Evolutionary conservation across 2,797 vertebrate genomes (phyloP).

Genomic region (Periophthalmus magnuspinnatus): DNA sequence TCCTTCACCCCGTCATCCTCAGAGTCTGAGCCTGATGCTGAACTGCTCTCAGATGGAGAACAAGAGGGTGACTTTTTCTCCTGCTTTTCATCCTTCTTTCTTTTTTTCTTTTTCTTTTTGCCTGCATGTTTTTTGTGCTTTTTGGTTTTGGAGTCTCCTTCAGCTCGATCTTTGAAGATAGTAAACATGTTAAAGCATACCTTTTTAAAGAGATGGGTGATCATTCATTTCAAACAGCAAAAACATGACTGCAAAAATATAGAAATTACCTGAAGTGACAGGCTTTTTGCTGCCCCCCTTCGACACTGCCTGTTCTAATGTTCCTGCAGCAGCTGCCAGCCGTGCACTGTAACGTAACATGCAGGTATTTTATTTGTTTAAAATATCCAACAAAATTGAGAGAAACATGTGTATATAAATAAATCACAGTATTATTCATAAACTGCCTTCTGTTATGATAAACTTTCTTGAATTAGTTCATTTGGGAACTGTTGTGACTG

Average conservation of each 20-base stretch:
- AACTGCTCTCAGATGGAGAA: constrained; percentile 77
- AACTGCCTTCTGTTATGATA: too few relatives aligned
- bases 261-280: constrained; percentile 62
- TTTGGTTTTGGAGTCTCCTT: constrained; percentile 85
- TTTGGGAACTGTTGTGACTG: too few relatives aligned
- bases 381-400: too few relatives aligned
- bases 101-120: constrained; percentile 95
- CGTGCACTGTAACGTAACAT: constrained; percentile 63
- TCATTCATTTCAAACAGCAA: not conserved
- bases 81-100: constrained; percentile 91
- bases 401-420: too few relatives aligned
- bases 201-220: not conserved
- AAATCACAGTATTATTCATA: too few relatives aligned
- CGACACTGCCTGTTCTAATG: constrained; percentile 49
- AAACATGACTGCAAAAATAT: not conserved
- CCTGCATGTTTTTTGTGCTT: constrained; percentile 91
- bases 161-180: constrained; percentile 69
- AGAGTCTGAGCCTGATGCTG: constrained; percentile 76
- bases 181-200: not conserved
- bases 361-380: not conserved
- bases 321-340: constrained; percentile 64
- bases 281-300: constrained; percentile 71
- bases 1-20: constrained; percentile 71
- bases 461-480: too few relatives aligned
- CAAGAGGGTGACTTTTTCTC: constrained; percentile 82